Evolutionary conservation across 2,797 vertebrate species (phyloP).

Genomic region (Ceryle rudis): DNA sequence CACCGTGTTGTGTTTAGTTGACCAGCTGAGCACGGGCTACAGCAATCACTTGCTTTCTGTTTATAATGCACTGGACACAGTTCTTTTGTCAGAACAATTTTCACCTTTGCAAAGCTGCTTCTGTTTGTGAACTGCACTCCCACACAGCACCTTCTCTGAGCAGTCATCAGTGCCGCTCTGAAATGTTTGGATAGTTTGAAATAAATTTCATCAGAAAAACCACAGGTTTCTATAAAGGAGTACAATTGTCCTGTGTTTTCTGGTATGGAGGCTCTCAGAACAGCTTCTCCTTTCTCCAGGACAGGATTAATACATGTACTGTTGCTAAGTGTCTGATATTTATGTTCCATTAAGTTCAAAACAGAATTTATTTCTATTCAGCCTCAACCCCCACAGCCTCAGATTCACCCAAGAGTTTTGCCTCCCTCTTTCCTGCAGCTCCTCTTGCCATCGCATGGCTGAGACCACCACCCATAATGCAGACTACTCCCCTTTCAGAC

Average conservation of each 20-base stretch:
- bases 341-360: constrained; percentile 34
- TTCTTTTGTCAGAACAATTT: constrained; percentile 38
- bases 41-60: not conserved
- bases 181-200: constrained; percentile 67
- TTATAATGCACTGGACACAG: constrained; percentile 32
- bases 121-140: not conserved
- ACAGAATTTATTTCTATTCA: constrained; percentile 20
- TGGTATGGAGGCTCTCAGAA: constrained; percentile 29
- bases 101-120: constrained; percentile 49
- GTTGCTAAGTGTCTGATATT: constrained; percentile 10
- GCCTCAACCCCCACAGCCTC: not conserved
- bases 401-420: not conserved
- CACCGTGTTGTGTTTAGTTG: not conserved
- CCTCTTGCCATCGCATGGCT: not conserved
- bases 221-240: constrained; percentile 63
- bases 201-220: constrained; percentile 65
- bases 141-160: constrained; percentile 10
- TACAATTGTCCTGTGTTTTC: constrained; percentile 63
- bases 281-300: constrained; percentile 57
- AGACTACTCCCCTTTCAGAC: not conserved
- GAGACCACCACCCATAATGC: not conserved
- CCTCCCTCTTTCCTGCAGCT: not conserved
- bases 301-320: constrained; percentile 41
- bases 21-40: not conserved
- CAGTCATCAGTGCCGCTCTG: not conserved